Conservation (phyloP, 2,797 vertebrate species). For the Enteromius paludinosus region DNA sequence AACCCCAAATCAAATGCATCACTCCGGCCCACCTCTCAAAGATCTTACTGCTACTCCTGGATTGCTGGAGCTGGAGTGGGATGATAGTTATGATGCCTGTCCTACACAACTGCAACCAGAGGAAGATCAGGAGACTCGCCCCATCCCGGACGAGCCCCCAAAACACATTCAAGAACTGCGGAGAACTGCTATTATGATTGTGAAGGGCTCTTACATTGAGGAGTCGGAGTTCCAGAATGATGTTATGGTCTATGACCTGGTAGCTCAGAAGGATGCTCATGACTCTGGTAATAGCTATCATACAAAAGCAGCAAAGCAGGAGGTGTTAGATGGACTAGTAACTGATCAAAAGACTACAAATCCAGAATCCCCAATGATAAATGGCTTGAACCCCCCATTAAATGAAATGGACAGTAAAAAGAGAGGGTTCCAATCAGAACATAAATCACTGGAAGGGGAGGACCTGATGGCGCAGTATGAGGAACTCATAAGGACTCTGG, state of each 20-base stretch:
- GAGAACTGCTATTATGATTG: conserved; percentile 86
- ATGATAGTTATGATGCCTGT: conserved; percentile 92
- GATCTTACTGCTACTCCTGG: conserved; percentile 20
- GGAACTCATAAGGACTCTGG: conserved; percentile 88
- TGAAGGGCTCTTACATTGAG: conserved; percentile 93
- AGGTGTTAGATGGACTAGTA: not conserved
- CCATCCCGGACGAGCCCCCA: conserved; percentile 74
- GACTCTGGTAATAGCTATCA: conserved; percentile 57
- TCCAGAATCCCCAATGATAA: conserved; percentile 58
- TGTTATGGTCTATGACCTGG: conserved; percentile 92
- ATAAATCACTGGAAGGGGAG: conserved; percentile 65
- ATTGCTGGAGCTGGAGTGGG: conserved; percentile 95
- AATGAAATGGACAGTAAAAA: conserved; percentile 57
- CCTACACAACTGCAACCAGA: conserved; percentile 78
- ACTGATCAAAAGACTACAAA: not conserved
- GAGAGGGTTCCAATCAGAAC: conserved; percentile 61
- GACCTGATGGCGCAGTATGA: conserved; percentile 90
- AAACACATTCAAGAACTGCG: conserved; percentile 95
- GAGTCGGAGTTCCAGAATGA: conserved; percentile 97
- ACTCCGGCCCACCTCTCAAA: conserved; percentile 5
- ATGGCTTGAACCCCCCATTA: conserved; percentile 67
- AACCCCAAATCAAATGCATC: conserved; percentile 27
- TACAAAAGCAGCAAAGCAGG: not conserved
- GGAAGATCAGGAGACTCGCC: conserved; percentile 57
- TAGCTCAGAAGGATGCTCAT: conserved; percentile 86